Base-by-base conservation (phyloP, 2,797 vertebrate species). In the Lacerta agilis region DNA sequence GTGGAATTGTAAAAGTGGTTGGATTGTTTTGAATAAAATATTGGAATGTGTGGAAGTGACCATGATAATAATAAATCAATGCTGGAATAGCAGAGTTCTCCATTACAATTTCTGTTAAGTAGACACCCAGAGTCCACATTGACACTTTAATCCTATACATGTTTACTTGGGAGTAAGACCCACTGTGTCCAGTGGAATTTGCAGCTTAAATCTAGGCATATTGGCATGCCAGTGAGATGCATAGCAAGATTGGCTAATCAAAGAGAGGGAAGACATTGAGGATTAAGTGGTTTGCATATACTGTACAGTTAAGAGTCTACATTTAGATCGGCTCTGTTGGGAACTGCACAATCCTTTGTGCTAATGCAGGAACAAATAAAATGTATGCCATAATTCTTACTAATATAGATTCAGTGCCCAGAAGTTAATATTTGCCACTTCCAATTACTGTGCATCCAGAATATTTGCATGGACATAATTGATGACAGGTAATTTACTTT, bases 401-500 rank as follows among this genome's bases (percentile, higher is more conserved):
- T 91, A 87, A 85, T 43, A 86, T 82, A 85, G 67, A 33, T 82
- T 72, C 36, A 49, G 38, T 92, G 81, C 77, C 86, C 23, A 71
- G 13, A 72, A 84, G 38, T 73, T 87, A 88, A 82, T 17, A 86
- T 49, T 84, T 87, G 61, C 38, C 0, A 1, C 88, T 90, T 64
- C 36, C 72, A 90, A 71, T 84, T 93, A 86, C 55, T 73, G 36
- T 43, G 79, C 91, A 83, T 93, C 80, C 75, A 82, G 79, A 86
- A 85, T 85, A 83, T 69, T 89, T 87, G 45, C 23, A 58, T 10
- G 55, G 45, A 78, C 72, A 85, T 84, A 80, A 94, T 86, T 41
- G 77, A 58, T 38, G 18, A 7, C 87, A 86, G 33, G 64, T 91
- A 93, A 93, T 86, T 84, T 91, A 87, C 20, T 87, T 91, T 89